Percentiles rank a stretch among this genome's conserved stretches.
Evolutionary conservation across 1,140 invertebrate genomes (phyloP).

Genomic region (Bactericera cockerelli): DNA sequence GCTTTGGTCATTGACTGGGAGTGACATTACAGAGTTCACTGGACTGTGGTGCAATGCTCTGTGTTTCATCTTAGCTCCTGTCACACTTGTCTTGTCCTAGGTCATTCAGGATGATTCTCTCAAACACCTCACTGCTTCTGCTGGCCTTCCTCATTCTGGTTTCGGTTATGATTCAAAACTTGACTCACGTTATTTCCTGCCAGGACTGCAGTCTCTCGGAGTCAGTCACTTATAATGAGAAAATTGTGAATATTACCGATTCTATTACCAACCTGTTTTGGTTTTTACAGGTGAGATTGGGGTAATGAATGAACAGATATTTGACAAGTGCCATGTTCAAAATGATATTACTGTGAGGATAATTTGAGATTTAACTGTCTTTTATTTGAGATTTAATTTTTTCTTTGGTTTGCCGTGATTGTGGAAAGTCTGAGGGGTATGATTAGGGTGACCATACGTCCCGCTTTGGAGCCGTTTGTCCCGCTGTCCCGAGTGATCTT

Average conservation of each 20-base stretch:
- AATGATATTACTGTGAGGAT: too few species aligned
- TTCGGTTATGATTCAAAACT: slow-evolving; percentile 2
- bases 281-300: slow-evolving; percentile 53
- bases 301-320: slow-evolving; percentile 3
- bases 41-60: too few species aligned
- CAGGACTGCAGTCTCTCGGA: background rate
- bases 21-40: too few species aligned
- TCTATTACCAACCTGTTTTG: slow-evolving; percentile 44
- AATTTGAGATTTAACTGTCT: too few species aligned
- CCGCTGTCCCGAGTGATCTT: too few species aligned
- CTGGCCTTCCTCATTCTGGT: background rate
- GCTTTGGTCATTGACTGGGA: too few species aligned
- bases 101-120: background rate
- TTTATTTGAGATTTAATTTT: background rate
- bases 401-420: background rate
- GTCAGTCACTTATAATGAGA: background rate
- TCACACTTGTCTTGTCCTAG: too few species aligned
- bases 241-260: slow-evolving; percentile 30
- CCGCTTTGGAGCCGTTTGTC: too few species aligned
- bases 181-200: background rate
- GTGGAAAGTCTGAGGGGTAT: too few species aligned
- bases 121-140: background rate
- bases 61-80: too few species aligned
- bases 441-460: too few species aligned
- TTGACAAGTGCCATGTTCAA: too few species aligned